Evolutionary conservation across 2,113 vertebrate species (phyloP).

Genomic region (Leucoraja erinaceus): DNA sequence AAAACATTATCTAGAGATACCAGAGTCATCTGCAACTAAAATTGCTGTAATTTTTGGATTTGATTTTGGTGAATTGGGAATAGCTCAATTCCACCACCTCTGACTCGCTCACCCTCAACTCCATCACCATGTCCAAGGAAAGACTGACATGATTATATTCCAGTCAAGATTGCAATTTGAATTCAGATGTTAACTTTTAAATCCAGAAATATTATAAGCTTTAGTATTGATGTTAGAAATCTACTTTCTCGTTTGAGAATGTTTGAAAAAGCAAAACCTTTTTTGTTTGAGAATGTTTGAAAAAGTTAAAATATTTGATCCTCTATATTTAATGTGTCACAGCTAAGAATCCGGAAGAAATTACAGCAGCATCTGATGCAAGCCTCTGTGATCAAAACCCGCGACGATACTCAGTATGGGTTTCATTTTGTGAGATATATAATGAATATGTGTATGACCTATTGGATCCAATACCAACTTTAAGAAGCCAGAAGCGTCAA

Average conservation of each 20-base stretch:
- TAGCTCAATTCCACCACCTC: too few relatives aligned
- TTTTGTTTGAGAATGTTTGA: not conserved
- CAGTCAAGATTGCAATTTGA: not conserved
- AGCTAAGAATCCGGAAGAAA: not conserved
- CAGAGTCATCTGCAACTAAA: not conserved
- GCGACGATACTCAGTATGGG: conserved; percentile 65
- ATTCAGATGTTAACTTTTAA: not conserved
- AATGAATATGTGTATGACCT: conserved; percentile 80
- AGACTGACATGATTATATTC: not conserved
- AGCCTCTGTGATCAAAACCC: conserved; percentile 38
- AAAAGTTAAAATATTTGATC: not conserved
- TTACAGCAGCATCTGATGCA: not conserved
- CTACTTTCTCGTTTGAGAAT: not conserved
- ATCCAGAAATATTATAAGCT: not conserved
- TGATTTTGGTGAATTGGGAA: not conserved
- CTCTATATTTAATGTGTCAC: not conserved
- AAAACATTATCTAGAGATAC: not conserved
- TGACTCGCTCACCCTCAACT: too few relatives aligned
- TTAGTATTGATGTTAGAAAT: not conserved
- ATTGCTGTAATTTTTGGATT: not conserved
- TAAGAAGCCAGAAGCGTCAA: conserved; percentile 63
- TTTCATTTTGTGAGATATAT: conserved; percentile 82
- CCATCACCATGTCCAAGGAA: not conserved
- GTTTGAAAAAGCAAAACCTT: too few relatives aligned
- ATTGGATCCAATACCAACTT: conserved; percentile 51